Percentiles rank a stretch among this genome's conserved stretches.
Conservation (phyloP, 2,113 vertebrate species). For the Cyanoramphus novaezelandiae region DNA sequence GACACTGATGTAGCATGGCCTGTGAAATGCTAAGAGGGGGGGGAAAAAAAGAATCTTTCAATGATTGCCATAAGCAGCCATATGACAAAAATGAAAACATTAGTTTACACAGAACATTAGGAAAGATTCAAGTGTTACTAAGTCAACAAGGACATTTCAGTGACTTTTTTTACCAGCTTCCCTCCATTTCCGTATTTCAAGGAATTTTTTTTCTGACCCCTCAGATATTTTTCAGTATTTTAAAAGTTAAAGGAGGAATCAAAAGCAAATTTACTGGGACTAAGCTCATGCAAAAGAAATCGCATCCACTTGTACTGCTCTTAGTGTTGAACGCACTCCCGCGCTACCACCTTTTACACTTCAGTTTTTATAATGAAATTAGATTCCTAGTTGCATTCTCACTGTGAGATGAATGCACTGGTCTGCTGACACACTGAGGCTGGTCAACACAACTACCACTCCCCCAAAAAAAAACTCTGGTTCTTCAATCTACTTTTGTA, state of each 20-base stretch:
- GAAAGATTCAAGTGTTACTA: background rate
- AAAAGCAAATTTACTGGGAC: background rate
- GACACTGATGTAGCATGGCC: slow-evolving; percentile 93
- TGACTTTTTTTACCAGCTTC: background rate
- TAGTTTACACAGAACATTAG: background rate
- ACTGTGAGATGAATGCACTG: background rate
- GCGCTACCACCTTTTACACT: background rate
- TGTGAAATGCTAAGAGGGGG: slow-evolving; percentile 87
- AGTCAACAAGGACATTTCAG: background rate
- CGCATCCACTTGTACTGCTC: background rate
- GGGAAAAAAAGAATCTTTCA: slow-evolving; percentile 4
- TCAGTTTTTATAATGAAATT: background rate
- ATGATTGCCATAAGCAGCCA: background rate
- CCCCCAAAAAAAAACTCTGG: background rate
- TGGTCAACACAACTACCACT: background rate
- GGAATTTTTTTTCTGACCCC: background rate
- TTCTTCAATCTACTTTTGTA: background rate
- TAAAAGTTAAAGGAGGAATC: background rate
- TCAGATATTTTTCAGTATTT: background rate
- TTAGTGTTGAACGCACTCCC: background rate
- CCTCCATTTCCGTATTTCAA: background rate
- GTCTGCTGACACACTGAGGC: background rate
- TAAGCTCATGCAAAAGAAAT: background rate
- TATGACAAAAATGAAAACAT: background rate
- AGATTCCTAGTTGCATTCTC: background rate